Conservation (phyloP, 2,113 vertebrate species). For the Myrmophylax atrothorax region DNA sequence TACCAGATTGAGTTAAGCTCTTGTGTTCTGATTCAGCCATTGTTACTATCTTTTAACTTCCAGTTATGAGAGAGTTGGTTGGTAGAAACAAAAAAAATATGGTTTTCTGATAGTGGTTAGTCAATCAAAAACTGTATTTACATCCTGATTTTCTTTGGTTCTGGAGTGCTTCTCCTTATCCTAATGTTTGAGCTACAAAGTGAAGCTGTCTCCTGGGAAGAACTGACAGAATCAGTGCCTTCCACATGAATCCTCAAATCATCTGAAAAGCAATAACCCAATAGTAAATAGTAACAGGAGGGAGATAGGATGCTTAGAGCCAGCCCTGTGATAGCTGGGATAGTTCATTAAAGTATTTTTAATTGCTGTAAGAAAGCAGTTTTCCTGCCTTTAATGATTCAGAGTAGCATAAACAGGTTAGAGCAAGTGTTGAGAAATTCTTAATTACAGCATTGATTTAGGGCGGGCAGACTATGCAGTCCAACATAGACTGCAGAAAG, state of each 20-base stretch:
- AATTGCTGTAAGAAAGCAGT: neutral
- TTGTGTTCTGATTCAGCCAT: neutral
- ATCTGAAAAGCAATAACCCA: neutral
- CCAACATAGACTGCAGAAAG: conserved; percentile 8
- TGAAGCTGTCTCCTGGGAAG: neutral
- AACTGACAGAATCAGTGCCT: neutral
- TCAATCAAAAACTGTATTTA: neutral
- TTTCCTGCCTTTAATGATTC: conserved; percentile 35
- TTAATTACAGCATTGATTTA: conserved; percentile 31
- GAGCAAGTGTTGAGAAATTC: conserved; percentile 28
- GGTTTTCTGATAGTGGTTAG: neutral
- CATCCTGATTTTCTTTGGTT: neutral
- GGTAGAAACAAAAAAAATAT: neutral
- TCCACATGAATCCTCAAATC: neutral
- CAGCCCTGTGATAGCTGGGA: neutral
- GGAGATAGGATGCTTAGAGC: neutral
- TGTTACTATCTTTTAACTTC: neutral
- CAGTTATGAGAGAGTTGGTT: neutral
- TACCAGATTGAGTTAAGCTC: neutral
- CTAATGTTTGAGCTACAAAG: neutral
- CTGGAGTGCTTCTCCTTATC: neutral
- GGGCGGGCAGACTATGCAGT: neutral
- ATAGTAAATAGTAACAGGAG: neutral
- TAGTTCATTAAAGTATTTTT: neutral
- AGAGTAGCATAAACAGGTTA: conserved; percentile 40